Evolutionary conservation across 1,140 invertebrate species (phyloP), one percentile per base, ranked within the genome.

Genomic region (Nasonia longicornis): DNA sequence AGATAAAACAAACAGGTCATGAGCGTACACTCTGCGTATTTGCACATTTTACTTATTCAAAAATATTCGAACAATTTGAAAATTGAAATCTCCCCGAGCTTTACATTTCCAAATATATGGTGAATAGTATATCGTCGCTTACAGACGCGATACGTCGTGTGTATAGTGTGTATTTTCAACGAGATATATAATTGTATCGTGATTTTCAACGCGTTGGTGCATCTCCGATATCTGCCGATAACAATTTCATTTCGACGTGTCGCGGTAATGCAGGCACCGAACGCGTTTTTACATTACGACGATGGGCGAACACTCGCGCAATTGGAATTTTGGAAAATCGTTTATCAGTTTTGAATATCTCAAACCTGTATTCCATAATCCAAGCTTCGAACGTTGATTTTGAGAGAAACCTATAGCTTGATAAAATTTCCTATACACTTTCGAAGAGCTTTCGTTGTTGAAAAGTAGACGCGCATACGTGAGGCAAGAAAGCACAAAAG

Each of bases 51-150:
- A n/a, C 42, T 20, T 45, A 72, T 72, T 72, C 20, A 48, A 72
- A 48, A 72, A 72, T 72, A 72, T 72, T 20, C 70, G 38, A 72
- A 72, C 42, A 72, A 72, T 72, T 48, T 72, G 35, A 72, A 72
- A 72, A 72, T 72, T 72, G 7, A 26, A 72, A 72, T 72, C 69
- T 70, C 16, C 35, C 16, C 35, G 52, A 70, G 69, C 12, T 70
- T 16, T 38, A 38, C 69, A 70, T 70, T 70, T 38, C 31, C 10
- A 70, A 70, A 70, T 31, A 70, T 31, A 70, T 70, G 8, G 2
- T n/a, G 26, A 67, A 67, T 67, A 29, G n/a, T 58, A n/a, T 67
- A 26, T 29, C 11, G 1, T 48, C 26, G 22, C 11, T 7, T 45
- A 38, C 31, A 35, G 4, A 3, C 8, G 31, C 4, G 31, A 31